phyloP scores from a whole-genome alignment of 2,797 vertebrate species.

The Propithecus deckenii region DNA sequence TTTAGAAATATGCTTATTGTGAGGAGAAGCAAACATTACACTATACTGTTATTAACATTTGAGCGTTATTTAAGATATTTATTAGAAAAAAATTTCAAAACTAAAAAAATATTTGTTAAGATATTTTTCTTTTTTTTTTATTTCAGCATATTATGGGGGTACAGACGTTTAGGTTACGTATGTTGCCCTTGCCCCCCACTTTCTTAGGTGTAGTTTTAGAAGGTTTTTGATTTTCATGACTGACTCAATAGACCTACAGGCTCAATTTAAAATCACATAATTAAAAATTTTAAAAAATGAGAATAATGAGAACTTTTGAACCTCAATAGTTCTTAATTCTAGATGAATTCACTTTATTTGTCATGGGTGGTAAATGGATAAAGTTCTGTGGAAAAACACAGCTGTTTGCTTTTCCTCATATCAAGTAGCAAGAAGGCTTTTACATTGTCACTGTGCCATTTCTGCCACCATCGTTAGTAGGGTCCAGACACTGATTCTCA shows the following conservation, averaged over 20 bases:
- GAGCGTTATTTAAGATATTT: slow-evolving; percentile 35
- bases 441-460: background rate
- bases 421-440: background rate
- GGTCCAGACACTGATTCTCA: background rate
- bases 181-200: too few species aligned
- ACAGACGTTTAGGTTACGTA: too few species aligned
- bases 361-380: background rate
- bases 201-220: background rate
- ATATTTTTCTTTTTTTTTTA: background rate
- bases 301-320: background rate
- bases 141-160: too few species aligned
- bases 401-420: background rate
- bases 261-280: slow-evolving; percentile 12
- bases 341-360: background rate
- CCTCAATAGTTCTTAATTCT: background rate
- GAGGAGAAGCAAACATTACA: slow-evolving; percentile 8
- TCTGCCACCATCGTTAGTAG: background rate
- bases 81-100: background rate
- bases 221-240: slow-evolving; percentile 17
- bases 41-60: slow-evolving; percentile 14
- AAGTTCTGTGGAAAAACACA: background rate
- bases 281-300: background rate
- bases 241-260: background rate
- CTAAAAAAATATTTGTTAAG: slow-evolving; percentile 6
- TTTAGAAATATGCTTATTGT: slow-evolving; percentile 39